phyloP scores from a whole-genome alignment of 2,888 invertebrate genomes.

The Apamea epomidion region DNA sequence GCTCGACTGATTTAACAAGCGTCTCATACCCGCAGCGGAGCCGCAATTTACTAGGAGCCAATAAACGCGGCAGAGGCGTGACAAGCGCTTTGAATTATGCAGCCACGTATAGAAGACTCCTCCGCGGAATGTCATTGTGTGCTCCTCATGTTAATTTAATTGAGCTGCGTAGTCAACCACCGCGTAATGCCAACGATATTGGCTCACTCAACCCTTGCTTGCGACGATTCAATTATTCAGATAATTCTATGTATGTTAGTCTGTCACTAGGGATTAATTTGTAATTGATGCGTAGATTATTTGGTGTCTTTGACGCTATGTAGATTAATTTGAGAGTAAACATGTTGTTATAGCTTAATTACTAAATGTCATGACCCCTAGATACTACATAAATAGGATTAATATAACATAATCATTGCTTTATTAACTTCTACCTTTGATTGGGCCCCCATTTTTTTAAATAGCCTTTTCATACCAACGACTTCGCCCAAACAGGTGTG shows the following conservation, averaged over 20 bases:
- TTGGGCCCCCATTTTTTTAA: not conserved
- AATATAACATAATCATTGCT: not conserved
- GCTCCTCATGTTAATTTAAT: constrained; percentile 85
- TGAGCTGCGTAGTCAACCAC: constrained; percentile 76
- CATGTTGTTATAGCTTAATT: constrained; percentile 56
- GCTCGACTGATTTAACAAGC: constrained; percentile 63
- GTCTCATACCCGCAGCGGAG: constrained; percentile 48
- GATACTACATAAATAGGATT: not conserved
- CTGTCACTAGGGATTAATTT: constrained; percentile 65
- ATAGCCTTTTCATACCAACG: not conserved
- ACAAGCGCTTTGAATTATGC: constrained; percentile 76
- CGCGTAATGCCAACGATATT: constrained; percentile 74
- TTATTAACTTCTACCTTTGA: not conserved
- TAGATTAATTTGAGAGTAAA: constrained; percentile 41
- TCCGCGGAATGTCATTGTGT: constrained; percentile 74
- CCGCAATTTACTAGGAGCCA: constrained; percentile 71
- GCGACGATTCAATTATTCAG: constrained; percentile 75
- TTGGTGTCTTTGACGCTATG: constrained; percentile 53
- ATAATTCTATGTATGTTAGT: constrained; percentile 66
- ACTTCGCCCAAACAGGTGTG: not conserved
- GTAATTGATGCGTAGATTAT: constrained; percentile 71
- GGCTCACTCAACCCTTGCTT: constrained; percentile 74
- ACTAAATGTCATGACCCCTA: constrained; percentile 3
- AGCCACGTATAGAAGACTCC: constrained; percentile 67
- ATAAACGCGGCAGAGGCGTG: constrained; percentile 71